Conservation (phyloP, 2,888 invertebrate genomes). For the Erebia aethiops region DNA sequence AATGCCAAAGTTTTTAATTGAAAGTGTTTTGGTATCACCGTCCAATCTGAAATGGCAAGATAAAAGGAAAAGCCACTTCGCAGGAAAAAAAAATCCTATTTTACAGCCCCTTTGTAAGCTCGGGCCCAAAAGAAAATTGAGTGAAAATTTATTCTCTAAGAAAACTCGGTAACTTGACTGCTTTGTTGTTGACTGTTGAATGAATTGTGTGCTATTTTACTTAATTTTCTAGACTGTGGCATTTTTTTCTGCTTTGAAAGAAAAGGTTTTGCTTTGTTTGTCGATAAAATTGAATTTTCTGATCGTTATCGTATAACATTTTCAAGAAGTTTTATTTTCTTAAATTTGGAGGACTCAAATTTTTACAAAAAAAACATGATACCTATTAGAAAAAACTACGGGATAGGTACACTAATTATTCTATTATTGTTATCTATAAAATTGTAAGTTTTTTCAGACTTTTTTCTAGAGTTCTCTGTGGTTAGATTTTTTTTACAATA, state of each 20-base stretch:
- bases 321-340: background rate
- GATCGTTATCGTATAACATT: background rate
- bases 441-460: no score
- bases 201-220: constrained; percentile 4
- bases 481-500: no score
- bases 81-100: constrained; percentile 47
- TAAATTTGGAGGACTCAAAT: background rate
- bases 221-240: constrained; percentile 2
- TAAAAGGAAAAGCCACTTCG: constrained; percentile 40
- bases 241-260: background rate
- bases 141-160: constrained; percentile 52
- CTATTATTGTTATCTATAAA: no score
- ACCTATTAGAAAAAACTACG: no score
- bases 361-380: no score
- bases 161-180: constrained; percentile 19
- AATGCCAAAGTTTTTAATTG: constrained; percentile 16
- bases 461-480: no score
- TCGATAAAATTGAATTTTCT: background rate
- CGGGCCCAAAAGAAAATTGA: constrained; percentile 53
- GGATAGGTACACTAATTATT: no score
- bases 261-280: constrained; percentile 7
- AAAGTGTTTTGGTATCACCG: constrained; percentile 18
- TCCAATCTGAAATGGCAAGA: constrained; percentile 21
- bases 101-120: constrained; percentile 47
- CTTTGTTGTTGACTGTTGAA: no score